Conservation (phyloP, 2,888 invertebrate genomes). For the Zeuzera pyrina region DNA sequence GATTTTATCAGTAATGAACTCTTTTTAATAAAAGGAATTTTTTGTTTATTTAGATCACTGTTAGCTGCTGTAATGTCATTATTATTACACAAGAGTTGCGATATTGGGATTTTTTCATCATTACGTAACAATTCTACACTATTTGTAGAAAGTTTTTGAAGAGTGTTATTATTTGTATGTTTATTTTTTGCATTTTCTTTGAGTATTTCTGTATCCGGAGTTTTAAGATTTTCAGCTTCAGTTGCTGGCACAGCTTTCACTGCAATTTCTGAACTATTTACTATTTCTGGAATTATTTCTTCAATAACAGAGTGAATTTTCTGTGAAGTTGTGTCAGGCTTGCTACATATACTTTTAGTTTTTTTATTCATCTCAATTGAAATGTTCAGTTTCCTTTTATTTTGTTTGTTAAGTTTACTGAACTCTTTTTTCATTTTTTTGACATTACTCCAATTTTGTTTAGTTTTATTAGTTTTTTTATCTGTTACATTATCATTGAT, state of each 20-base stretch:
- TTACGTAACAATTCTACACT: no score
- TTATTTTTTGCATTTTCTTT: constrained; percentile 2
- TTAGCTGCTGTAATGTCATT: no score
- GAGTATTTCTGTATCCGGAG: constrained; percentile 6
- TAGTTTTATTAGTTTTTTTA: constrained; percentile 31
- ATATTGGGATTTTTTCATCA: no score
- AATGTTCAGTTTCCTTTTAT: constrained; percentile 56
- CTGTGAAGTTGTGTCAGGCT: constrained; percentile 1
- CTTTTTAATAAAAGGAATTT: constrained; percentile 42
- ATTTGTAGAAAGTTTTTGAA: no score
- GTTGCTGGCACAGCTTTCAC: no score
- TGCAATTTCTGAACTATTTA: no score
- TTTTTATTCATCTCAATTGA: constrained; percentile 61
- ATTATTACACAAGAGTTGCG: no score
- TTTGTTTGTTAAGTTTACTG: constrained; percentile 48
- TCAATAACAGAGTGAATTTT: no score
- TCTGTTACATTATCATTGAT: constrained; percentile 31
- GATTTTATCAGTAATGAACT: constrained; percentile 24
- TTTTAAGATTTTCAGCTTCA: constrained; percentile 19
- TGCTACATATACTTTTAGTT: constrained; percentile 12
- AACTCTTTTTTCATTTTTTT: constrained; percentile 64
- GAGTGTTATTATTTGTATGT: no score
- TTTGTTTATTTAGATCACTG: constrained; percentile 10
- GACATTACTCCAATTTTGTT: constrained; percentile 55
- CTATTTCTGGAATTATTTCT: no score